These are phyloP conservation scores for Sitodiplosis mosellana DNA, from an alignment of 1,140 invertebrate species.

Conservation along the genomic window DNA sequence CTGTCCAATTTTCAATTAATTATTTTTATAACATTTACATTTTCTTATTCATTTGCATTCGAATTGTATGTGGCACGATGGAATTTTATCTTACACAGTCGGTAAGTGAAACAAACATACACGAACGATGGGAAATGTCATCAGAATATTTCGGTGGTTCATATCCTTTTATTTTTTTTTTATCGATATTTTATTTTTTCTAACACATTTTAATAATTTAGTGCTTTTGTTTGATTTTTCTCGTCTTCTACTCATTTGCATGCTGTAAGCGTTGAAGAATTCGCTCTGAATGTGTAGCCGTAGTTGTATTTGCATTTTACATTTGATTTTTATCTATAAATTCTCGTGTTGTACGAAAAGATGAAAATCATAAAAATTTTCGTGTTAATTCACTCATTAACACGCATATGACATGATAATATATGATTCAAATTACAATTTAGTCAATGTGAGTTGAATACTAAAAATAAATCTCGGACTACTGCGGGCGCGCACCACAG, in stretches of 20 bases:
- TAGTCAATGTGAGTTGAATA: too few species aligned
- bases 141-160: neutral
- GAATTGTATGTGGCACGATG: neutral
- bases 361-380: too few species aligned
- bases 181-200: too few species aligned
- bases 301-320: too few species aligned
- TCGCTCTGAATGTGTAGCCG: neutral
- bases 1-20: slow-evolving; percentile 1
- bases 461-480: too few species aligned
- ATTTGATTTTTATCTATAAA: too few species aligned
- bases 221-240: neutral
- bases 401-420: too few species aligned
- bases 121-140: neutral
- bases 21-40: neutral
- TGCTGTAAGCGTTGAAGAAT: neutral
- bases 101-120: neutral
- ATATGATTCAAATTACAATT: too few species aligned
- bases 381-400: too few species aligned
- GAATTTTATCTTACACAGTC: slow-evolving; percentile 3
- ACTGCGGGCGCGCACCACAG: too few species aligned
- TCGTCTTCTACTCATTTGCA: neutral
- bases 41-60: slow-evolving; percentile 2
- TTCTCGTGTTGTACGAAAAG: too few species aligned
- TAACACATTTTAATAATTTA: too few species aligned
- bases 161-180: neutral